These are phyloP conservation scores for Eudemis profundana DNA, from an alignment of 2,888 invertebrate genomes.

Conservation along the genomic window DNA sequence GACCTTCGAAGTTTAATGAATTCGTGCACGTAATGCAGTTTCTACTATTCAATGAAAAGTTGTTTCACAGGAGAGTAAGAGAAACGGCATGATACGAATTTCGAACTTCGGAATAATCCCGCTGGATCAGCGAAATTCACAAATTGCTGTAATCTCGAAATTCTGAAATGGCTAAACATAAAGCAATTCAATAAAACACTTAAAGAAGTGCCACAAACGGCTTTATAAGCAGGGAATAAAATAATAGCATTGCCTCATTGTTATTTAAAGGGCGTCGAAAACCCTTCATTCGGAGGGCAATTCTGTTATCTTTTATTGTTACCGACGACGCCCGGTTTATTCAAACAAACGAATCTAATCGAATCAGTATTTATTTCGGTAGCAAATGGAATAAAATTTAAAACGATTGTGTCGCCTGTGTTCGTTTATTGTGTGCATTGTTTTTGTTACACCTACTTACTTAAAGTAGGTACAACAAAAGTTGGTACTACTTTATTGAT, in stretches of 20 bases:
- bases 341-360: conserved; percentile 43
- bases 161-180: conserved; percentile 5
- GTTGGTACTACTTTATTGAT: neutral
- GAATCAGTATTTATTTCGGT: conserved; percentile 34
- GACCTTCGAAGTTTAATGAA: too few species aligned
- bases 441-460: neutral
- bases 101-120: too few species aligned
- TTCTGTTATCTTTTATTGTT: conserved; percentile 46
- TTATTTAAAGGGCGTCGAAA: conserved; percentile 43
- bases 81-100: too few species aligned
- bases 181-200: conserved; percentile 30
- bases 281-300: conserved; percentile 44
- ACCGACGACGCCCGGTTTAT: conserved; percentile 39
- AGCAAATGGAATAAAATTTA: conserved; percentile 33
- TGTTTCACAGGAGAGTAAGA: too few species aligned
- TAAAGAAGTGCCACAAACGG: conserved; percentile 30
- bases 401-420: conserved; percentile 12
- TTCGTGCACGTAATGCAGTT: too few species aligned
- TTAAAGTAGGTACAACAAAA: too few species aligned
- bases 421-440: conserved; percentile 12
- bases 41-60: too few species aligned
- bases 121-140: too few species aligned
- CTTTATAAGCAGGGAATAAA: conserved; percentile 41
- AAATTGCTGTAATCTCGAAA: neutral
- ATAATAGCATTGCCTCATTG: conserved; percentile 39